Evolutionary conservation across 2,113 vertebrate genomes (phyloP).

Genomic region (Grantiella picta): DNA sequence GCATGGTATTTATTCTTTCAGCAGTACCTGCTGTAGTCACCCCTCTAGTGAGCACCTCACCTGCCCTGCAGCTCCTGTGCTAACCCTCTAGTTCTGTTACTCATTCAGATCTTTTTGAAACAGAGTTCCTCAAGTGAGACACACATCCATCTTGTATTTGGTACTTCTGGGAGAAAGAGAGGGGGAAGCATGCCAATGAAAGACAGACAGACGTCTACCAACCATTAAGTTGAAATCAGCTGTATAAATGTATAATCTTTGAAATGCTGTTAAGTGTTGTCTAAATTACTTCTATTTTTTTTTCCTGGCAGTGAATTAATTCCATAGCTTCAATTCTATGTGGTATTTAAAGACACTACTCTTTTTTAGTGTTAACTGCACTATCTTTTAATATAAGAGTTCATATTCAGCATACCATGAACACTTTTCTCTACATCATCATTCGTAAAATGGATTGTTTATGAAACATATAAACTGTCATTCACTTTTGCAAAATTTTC

Average conservation of each 20-base stretch:
- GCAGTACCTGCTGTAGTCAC: background rate
- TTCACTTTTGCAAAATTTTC: background rate
- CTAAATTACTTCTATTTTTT: background rate
- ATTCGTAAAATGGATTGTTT: background rate
- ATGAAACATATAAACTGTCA: background rate
- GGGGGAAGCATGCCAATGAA: background rate
- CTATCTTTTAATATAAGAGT: background rate
- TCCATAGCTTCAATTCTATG: background rate
- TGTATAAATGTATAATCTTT: background rate
- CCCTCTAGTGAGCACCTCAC: background rate
- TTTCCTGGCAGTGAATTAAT: background rate
- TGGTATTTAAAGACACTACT: background rate
- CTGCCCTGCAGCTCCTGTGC: background rate
- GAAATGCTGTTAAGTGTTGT: background rate
- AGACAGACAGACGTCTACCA: background rate
- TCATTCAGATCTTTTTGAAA: background rate
- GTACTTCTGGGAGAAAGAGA: background rate
- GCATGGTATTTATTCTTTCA: background rate
- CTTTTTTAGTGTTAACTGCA: background rate
- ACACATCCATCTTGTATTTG: background rate
- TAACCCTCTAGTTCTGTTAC: background rate
- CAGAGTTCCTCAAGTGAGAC: background rate
- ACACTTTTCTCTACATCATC: background rate
- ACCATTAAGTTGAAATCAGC: background rate
- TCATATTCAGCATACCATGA: background rate